Conservation (phyloP, 2,888 invertebrate genomes). For the Uropetala carovei region DNA sequence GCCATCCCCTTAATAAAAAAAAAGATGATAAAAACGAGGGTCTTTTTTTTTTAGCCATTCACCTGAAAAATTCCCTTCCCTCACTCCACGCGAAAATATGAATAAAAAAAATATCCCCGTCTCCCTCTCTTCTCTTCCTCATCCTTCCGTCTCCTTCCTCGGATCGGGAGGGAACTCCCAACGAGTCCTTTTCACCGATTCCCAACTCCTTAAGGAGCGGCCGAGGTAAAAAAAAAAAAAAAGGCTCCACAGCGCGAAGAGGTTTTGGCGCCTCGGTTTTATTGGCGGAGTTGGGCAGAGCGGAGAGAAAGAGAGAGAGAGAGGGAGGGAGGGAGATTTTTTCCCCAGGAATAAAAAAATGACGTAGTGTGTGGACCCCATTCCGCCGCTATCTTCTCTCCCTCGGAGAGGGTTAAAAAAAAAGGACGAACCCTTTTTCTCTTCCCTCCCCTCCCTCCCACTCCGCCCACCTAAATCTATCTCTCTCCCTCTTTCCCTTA, state of each 20-base stretch:
- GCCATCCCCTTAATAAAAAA: constrained; percentile 46
- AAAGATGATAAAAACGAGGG: constrained; percentile 3
- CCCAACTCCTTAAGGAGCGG: constrained; percentile 50
- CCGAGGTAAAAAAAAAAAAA: too few species aligned
- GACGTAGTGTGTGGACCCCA: not conserved
- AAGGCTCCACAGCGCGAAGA: not conserved
- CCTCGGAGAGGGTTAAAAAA: not conserved
- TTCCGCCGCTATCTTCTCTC: constrained; percentile 17
- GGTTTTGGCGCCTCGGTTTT: constrained; percentile 37
- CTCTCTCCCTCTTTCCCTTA: not conserved
- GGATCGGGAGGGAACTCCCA: constrained; percentile 3
- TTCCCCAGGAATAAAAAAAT: constrained; percentile 15
- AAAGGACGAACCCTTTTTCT: not conserved
- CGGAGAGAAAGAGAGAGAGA: not conserved
- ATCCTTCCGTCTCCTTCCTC: not conserved
- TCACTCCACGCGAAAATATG: not conserved
- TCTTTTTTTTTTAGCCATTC: constrained; percentile 43
- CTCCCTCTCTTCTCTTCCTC: not conserved
- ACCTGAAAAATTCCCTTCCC: constrained; percentile 52
- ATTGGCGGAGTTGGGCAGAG: constrained; percentile 21
- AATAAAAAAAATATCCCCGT: not conserved
- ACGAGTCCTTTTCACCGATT: constrained; percentile 11
- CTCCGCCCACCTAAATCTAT: too few species aligned
- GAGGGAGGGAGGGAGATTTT: too few species aligned
- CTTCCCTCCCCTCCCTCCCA: too few species aligned